Conservation (phyloP, 1,140 invertebrate species). For the Procambarus clarkii region DNA sequence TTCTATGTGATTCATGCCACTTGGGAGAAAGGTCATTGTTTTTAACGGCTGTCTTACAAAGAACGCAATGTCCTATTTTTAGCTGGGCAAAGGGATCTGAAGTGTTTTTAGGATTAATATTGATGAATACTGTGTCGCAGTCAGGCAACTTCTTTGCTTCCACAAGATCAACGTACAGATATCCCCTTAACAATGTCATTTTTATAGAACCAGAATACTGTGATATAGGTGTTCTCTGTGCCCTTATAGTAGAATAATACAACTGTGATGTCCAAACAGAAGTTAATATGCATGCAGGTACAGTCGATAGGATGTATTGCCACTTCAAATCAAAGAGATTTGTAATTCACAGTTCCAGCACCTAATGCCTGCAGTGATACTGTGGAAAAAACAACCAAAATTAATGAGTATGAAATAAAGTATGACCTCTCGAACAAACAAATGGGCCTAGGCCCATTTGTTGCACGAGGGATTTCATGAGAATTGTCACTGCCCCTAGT, state of each 20-base stretch:
- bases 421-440: too few relatives aligned
- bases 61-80: constrained; percentile 63
- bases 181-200: constrained; percentile 71
- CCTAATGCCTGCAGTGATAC: constrained; percentile 13
- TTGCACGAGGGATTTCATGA: too few relatives aligned
- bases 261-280: neutral
- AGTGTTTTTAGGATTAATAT: constrained; percentile 72
- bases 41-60: constrained; percentile 72
- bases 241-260: neutral
- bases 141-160: constrained; percentile 72
- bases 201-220: constrained; percentile 1
- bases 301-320: neutral
- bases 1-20: constrained; percentile 72
- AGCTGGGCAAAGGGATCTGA: constrained; percentile 73
- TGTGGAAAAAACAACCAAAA: neutral
- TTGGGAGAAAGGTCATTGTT: constrained; percentile 71
- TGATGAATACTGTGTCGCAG: constrained; percentile 73
- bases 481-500: too few relatives aligned
- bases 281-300: constrained; percentile 1
- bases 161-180: constrained; percentile 70
- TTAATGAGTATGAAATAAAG: neutral
- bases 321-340: neutral
- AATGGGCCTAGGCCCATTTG: too few relatives aligned
- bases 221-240: neutral
- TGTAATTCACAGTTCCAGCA: neutral